Evolutionary conservation across 2,888 invertebrate genomes (phyloP).

Genomic region (Eilema sororculum): DNA sequence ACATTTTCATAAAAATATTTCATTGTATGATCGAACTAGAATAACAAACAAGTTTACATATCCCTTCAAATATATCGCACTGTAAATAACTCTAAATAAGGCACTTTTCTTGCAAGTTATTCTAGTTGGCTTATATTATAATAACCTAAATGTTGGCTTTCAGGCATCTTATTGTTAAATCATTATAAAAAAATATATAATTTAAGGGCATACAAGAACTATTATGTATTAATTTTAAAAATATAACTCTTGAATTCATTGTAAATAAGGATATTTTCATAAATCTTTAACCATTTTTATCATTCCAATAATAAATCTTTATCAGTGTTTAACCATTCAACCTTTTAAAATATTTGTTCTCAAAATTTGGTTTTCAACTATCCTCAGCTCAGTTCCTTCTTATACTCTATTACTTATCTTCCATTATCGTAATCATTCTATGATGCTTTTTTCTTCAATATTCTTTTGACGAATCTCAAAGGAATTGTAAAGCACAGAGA

Average conservation of each 20-base stretch:
- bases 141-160: conserved; percentile 32
- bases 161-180: conserved; percentile 25
- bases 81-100: background rate
- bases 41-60: conserved; percentile 26
- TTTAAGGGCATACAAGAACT: background rate
- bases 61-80: background rate
- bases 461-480: conserved; percentile 48
- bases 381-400: conserved; percentile 22
- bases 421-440: conserved; percentile 63
- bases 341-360: conserved; percentile 26
- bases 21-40: conserved; percentile 25
- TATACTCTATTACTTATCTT: conserved; percentile 48
- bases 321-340: conserved; percentile 36
- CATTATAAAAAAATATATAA: conserved; percentile 11
- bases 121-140: conserved; percentile 30
- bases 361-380: conserved; percentile 41
- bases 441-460: conserved; percentile 69
- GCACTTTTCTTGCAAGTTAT: conserved; percentile 28
- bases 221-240: conserved; percentile 18
- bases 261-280: conserved; percentile 8
- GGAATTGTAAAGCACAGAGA: conserved; percentile 11
- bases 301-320: conserved; percentile 37
- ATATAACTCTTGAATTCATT: conserved; percentile 37
- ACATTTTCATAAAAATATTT: conserved; percentile 30
- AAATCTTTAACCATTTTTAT: conserved; percentile 32